phyloP scores from a whole-genome alignment of 2,888 invertebrate genomes.

The Cephus rjabovi region DNA sequence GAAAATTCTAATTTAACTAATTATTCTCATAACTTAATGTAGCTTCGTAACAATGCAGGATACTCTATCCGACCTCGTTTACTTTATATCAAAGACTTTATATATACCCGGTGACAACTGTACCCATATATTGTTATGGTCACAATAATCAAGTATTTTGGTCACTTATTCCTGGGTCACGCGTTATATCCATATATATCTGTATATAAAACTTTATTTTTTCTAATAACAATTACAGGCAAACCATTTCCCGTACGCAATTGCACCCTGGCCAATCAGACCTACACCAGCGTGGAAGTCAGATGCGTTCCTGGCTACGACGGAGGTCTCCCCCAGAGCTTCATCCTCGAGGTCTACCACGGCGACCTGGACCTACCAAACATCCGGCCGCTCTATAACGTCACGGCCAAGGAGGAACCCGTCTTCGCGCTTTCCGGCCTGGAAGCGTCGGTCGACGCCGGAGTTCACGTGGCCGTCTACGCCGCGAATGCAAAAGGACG shows the following conservation, averaged over 20 bases:
- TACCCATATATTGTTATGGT: too few species aligned
- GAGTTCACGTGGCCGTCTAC: constrained; percentile 81
- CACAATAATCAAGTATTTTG: too few species aligned
- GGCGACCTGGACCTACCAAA: constrained; percentile 59
- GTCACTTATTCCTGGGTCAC: too few species aligned
- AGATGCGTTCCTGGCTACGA: constrained; percentile 88
- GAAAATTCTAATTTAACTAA: not conserved
- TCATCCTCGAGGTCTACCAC: constrained; percentile 83
- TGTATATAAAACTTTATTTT: not conserved
- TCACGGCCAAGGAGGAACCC: constrained; percentile 76
- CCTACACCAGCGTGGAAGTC: constrained; percentile 84
- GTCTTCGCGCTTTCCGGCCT: constrained; percentile 82
- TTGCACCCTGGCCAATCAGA: constrained; percentile 87
- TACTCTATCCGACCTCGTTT: too few species aligned
- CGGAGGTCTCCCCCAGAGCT: constrained; percentile 89
- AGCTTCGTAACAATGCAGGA: too few species aligned
- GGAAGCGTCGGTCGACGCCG: constrained; percentile 78
- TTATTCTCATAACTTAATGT: not conserved
- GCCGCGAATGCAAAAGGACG: constrained; percentile 87
- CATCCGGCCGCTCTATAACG: constrained; percentile 69
- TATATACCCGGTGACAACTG: too few species aligned
- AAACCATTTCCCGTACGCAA: constrained; percentile 88
- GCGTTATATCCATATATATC: not conserved
- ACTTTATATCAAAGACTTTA: too few species aligned
- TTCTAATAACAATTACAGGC: constrained; percentile 68